Evolutionary conservation across 2,888 invertebrate genomes (phyloP).

Genomic region (Leucozona laternaria): DNA sequence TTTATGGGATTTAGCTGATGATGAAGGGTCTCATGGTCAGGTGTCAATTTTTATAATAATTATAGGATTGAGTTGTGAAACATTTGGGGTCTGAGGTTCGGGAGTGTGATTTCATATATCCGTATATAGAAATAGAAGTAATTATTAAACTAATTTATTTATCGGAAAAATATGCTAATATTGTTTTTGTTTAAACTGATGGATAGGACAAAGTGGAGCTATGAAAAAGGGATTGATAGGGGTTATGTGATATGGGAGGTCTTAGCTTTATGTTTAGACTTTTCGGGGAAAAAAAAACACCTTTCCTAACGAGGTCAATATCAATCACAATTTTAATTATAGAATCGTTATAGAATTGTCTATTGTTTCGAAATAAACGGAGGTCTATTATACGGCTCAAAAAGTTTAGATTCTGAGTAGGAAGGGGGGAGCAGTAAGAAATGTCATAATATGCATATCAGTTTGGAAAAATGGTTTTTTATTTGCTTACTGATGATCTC

Average conservation of each 20-base stretch:
- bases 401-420: background rate
- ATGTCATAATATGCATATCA: too few species aligned
- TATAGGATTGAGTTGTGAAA: slow-evolving; percentile 36
- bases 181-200: background rate
- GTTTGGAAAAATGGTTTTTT: too few species aligned
- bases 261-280: background rate
- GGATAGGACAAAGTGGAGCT: slow-evolving; percentile 5
- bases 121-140: background rate
- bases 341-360: background rate
- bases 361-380: background rate
- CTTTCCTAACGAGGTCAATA: slow-evolving; percentile 13
- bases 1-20: slow-evolving; percentile 10
- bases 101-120: slow-evolving; percentile 7
- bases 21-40: slow-evolving; percentile 18
- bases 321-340: slow-evolving; percentile 17
- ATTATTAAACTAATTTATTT: slow-evolving; percentile 26
- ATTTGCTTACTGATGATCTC: too few species aligned
- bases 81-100: background rate
- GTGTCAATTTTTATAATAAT: slow-evolving; percentile 33
- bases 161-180: slow-evolving; percentile 10
- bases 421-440: too few species aligned
- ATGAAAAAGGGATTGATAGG: background rate
- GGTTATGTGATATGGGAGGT: background rate
- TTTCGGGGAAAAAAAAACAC: slow-evolving; percentile 4
- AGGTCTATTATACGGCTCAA: background rate